These are phyloP conservation scores for Balanococcus diminutus DNA, from an alignment of 2,888 invertebrate genomes.

Conservation along the genomic window DNA sequence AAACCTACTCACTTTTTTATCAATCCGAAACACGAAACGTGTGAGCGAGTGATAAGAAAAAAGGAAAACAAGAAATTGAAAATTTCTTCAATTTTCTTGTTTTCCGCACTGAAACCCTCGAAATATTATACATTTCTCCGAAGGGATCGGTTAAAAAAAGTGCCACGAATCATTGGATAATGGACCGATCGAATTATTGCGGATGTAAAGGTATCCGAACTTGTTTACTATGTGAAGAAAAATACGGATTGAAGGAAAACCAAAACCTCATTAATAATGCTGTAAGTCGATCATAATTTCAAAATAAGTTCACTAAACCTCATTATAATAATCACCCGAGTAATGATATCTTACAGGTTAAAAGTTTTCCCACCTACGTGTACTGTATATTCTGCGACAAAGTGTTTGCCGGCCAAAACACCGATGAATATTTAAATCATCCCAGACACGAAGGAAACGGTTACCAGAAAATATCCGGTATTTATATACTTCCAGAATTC, in stretches of 20 bases:
- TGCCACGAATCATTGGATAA: constrained; percentile 59
- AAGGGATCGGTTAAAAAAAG: too few relatives aligned
- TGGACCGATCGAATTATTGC: constrained; percentile 76
- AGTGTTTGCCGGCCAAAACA: constrained; percentile 78
- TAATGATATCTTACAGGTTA: constrained; percentile 63
- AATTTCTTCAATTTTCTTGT: neutral
- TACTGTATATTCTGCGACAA: constrained; percentile 79
- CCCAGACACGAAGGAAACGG: constrained; percentile 70
- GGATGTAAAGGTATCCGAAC: constrained; percentile 93
- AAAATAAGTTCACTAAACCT: too few relatives aligned
- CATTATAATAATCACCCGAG: too few relatives aligned
- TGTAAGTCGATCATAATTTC: constrained; percentile 38
- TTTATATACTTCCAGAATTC: constrained; percentile 70
- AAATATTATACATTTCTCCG: too few relatives aligned
- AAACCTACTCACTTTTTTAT: neutral
- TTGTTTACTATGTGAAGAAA: constrained; percentile 83
- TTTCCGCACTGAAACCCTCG: too few relatives aligned
- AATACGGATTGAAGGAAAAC: constrained; percentile 64
- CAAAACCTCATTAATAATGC: constrained; percentile 34
- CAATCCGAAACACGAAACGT: neutral
- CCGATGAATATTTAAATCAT: constrained; percentile 68
- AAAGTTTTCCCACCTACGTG: constrained; percentile 64
- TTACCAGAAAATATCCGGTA: constrained; percentile 64
- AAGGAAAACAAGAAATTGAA: neutral
- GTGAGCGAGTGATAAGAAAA: neutral